phyloP scores from a whole-genome alignment of 1,140 invertebrate genomes.

The Aporrectodea caliginosa region DNA sequence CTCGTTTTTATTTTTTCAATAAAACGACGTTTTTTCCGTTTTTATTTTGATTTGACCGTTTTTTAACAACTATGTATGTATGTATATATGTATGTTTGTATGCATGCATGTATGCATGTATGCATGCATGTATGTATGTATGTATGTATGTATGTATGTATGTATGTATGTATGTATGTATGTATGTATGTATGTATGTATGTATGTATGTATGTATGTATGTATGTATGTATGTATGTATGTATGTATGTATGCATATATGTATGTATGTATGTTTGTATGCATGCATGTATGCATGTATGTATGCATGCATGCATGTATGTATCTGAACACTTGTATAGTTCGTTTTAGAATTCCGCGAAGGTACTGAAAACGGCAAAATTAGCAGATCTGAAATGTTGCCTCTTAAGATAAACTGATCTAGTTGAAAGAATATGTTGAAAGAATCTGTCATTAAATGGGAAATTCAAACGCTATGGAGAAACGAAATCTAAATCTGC shows the following conservation, averaged over 20 bases:
- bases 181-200: conserved; percentile 3
- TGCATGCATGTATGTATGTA: conserved; percentile 4
- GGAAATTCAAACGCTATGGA: too few species aligned
- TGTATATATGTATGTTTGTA: conserved; percentile 3
- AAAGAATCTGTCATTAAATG: too few species aligned
- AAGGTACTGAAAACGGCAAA: too few species aligned
- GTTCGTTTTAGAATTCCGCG: too few species aligned
- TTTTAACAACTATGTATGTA: neutral
- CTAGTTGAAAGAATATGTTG: too few species aligned
- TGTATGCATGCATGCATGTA: too few species aligned
- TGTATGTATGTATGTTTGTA: conserved; percentile 1
- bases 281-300: too few species aligned
- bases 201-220: neutral
- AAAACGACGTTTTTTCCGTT: neutral
- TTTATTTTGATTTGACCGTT: neutral
- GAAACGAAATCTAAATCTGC: too few species aligned
- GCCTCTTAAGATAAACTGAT: too few species aligned
- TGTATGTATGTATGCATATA: neutral
- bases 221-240: conserved; percentile 3
- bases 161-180: conserved; percentile 5
- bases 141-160: conserved; percentile 7
- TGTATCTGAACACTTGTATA: too few species aligned
- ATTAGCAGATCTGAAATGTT: too few species aligned
- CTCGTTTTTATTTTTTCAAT: neutral
- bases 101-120: neutral